phyloP scores from a whole-genome alignment of 2,797 vertebrate species.

The Enteromius paludinosus region DNA sequence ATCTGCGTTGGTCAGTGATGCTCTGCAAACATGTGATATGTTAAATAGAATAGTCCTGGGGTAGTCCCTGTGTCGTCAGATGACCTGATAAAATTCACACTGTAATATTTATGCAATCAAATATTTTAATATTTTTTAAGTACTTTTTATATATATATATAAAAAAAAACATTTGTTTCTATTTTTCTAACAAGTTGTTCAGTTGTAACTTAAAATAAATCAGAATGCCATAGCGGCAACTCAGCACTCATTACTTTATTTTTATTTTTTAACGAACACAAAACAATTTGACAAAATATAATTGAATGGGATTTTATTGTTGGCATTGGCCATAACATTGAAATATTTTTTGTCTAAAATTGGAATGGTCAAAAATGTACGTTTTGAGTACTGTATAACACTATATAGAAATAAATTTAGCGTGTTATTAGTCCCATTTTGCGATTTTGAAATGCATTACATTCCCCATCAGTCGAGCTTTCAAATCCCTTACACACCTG shows the following conservation, averaged over 20 bases:
- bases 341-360: neutral
- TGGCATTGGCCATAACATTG: neutral
- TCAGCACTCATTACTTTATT: neutral
- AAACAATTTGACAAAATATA: neutral
- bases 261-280: neutral
- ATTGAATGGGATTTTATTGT: too few species aligned
- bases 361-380: neutral
- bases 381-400: neutral
- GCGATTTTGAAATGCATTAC: neutral
- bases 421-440: neutral
- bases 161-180: neutral
- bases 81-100: neutral
- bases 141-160: neutral
- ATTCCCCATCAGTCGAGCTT: neutral
- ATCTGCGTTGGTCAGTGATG: constrained; percentile 70
- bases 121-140: neutral
- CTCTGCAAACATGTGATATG: constrained; percentile 59
- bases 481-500: neutral
- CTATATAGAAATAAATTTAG: neutral
- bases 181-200: neutral
- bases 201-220: neutral
- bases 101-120: neutral
- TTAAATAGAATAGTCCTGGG: neutral
- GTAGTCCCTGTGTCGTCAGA: neutral
- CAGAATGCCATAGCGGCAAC: neutral